These are phyloP conservation scores for Benthosema pterotum DNA, from an alignment of 2,797 vertebrate species.

Conservation along the genomic window DNA sequence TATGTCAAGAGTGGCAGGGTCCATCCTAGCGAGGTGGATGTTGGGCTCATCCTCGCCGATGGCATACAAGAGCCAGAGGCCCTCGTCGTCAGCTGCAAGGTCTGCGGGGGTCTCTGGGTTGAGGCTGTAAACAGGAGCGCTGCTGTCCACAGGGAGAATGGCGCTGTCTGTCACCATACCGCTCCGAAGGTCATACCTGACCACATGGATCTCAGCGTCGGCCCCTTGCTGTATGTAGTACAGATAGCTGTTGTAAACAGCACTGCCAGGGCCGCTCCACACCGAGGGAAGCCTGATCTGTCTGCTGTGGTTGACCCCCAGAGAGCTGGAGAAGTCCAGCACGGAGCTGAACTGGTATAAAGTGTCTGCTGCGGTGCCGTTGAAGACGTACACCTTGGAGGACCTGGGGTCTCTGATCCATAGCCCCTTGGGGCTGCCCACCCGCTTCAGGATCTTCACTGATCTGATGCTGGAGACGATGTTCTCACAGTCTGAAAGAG, in stretches of 20 bases:
- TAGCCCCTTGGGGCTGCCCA: slow-evolving; percentile 85
- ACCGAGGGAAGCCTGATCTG: slow-evolving; percentile 85
- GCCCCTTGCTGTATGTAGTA: slow-evolving; percentile 87
- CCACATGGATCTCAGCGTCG: slow-evolving; percentile 85
- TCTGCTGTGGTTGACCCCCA: slow-evolving; percentile 75
- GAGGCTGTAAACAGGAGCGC: slow-evolving; percentile 80
- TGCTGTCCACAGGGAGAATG: slow-evolving; percentile 86
- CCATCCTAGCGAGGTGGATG: slow-evolving; percentile 93
- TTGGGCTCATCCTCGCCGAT: slow-evolving; percentile 84
- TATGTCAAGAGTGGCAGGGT: slow-evolving; percentile 88
- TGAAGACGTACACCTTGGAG: slow-evolving; percentile 91
- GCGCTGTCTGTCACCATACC: slow-evolving; percentile 85
- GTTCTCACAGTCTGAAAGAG: slow-evolving; percentile 85
- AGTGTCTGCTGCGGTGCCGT: slow-evolving; percentile 85
- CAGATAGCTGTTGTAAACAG: slow-evolving; percentile 86
- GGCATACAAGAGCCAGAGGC: slow-evolving; percentile 93
- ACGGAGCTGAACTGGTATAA: slow-evolving; percentile 87
- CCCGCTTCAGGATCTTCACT: slow-evolving; percentile 95
- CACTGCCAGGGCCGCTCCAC: slow-evolving; percentile 87
- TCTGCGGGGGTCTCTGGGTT: slow-evolving; percentile 89
- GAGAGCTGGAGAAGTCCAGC: slow-evolving; percentile 85
- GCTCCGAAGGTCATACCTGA: slow-evolving; percentile 89
- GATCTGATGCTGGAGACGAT: slow-evolving; percentile 89
- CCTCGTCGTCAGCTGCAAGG: slow-evolving; percentile 88
- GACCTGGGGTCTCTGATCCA: slow-evolving; percentile 91